A percentile compares a stretch with the other conserved stretches of the same genome.
phyloP scores from a whole-genome alignment of 1,140 invertebrate species.

The Lasioglossum baleicum region DNA sequence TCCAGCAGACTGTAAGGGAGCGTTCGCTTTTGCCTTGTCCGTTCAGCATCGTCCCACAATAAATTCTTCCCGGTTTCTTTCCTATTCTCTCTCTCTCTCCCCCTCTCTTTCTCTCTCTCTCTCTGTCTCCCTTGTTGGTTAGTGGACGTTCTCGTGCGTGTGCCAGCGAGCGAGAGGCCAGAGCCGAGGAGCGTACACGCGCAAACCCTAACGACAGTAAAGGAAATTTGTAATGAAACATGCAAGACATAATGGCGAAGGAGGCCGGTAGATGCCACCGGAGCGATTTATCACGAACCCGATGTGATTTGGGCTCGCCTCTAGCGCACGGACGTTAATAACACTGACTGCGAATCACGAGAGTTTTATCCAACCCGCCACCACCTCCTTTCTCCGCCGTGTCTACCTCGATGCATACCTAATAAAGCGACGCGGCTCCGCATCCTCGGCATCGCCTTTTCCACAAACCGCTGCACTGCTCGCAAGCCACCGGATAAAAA shows the following conservation, averaged over 20 bases:
- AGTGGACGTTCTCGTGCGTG: constrained; percentile 8
- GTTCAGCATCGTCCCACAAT: constrained; percentile 56
- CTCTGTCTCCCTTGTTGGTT: neutral
- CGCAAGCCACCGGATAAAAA: constrained; percentile 35
- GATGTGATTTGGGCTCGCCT: constrained; percentile 77
- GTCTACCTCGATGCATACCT: constrained; percentile 70
- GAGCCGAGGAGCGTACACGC: neutral
- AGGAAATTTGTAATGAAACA: constrained; percentile 77
- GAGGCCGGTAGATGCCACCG: constrained; percentile 68
- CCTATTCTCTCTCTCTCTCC: neutral
- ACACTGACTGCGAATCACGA: constrained; percentile 67
- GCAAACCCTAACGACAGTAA: constrained; percentile 63
- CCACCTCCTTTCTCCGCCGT: constrained; percentile 48
- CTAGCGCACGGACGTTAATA: constrained; percentile 76
- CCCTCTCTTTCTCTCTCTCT: neutral
- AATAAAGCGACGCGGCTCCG: constrained; percentile 73
- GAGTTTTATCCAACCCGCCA: constrained; percentile 56
- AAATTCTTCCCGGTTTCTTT: constrained; percentile 59
- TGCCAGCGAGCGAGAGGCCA: neutral
- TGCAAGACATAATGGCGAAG: constrained; percentile 74
- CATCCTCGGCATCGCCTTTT: constrained; percentile 61
- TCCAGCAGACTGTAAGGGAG: constrained; percentile 36
- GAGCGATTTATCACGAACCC: constrained; percentile 78
- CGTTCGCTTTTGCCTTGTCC: constrained; percentile 60
- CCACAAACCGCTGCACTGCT: constrained; percentile 22